phyloP scores from a whole-genome alignment of 2,888 invertebrate genomes.

The Zhengitettix transpicula region DNA sequence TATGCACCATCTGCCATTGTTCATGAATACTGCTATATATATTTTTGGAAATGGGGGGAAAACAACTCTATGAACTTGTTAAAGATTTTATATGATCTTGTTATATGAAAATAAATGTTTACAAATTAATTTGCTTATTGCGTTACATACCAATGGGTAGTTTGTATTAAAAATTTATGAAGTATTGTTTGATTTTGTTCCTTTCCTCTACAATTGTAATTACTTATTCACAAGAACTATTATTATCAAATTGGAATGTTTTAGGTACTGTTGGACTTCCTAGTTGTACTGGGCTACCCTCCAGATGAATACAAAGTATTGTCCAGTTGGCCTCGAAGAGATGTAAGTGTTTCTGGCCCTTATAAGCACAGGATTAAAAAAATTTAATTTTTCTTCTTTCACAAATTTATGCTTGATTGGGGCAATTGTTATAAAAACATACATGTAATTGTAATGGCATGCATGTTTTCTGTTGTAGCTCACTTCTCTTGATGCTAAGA shows the following conservation, averaged over 20 bases:
- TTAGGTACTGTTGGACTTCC: slow-evolving; percentile 67
- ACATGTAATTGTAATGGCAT: not conserved
- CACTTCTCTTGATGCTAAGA: slow-evolving; percentile 54
- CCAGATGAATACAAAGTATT: slow-evolving; percentile 79
- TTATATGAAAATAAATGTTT: too few relatives aligned
- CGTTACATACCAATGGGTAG: too few relatives aligned
- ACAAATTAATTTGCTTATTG: too few relatives aligned
- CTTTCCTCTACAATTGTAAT: too few relatives aligned
- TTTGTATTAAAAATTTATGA: too few relatives aligned
- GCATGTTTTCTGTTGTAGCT: slow-evolving; percentile 37
- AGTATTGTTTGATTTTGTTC: too few relatives aligned
- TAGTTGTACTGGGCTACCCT: slow-evolving; percentile 77
- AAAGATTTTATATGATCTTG: too few relatives aligned
- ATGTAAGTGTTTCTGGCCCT: slow-evolving; percentile 48
- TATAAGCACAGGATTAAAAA: not conserved
- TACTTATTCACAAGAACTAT: too few relatives aligned
- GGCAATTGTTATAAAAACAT: not conserved
- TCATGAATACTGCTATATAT: too few relatives aligned
- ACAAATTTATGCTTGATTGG: slow-evolving; percentile 2
- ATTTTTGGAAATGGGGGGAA: too few relatives aligned
- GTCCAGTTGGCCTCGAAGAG: slow-evolving; percentile 85
- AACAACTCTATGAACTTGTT: too few relatives aligned
- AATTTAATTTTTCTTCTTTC: not conserved
- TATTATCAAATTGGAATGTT: slow-evolving; percentile 17
- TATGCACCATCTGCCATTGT: too few relatives aligned